Percentiles rank a stretch among this genome's conserved stretches.
Evolutionary conservation across 1,140 invertebrate genomes (phyloP).

Genomic region (Drosophila orosa): DNA sequence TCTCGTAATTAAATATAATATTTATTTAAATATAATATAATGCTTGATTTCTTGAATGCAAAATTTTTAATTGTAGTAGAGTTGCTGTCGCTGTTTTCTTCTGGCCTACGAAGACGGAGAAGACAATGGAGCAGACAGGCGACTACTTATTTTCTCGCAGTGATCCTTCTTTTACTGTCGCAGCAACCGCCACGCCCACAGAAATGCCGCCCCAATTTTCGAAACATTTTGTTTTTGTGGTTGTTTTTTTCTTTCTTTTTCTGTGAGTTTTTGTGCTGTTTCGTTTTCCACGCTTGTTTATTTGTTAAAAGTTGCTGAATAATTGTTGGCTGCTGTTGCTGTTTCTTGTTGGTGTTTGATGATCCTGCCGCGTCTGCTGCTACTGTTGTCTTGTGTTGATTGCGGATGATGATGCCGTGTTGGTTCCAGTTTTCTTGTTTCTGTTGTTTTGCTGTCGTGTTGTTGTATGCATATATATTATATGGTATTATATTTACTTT

Average conservation of each 20-base stretch:
- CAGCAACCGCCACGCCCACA: constrained; percentile 35
- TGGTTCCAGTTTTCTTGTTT: constrained; percentile 23
- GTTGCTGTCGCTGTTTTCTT: constrained; percentile 41
- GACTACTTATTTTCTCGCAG: constrained; percentile 5
- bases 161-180: constrained; percentile 3
- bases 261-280: constrained; percentile 37
- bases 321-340: constrained; percentile 19
- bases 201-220: constrained; percentile 31
- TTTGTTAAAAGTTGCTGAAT: constrained; percentile 30
- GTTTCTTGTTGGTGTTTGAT: constrained; percentile 24
- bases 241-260: constrained; percentile 17
- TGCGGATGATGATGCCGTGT: constrained; percentile 31
- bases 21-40: constrained; percentile 83
- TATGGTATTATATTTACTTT: constrained; percentile 83
- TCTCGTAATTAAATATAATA: constrained; percentile 82
- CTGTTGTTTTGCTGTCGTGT: constrained; percentile 46
- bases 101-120: constrained; percentile 16
- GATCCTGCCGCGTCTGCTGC: constrained; percentile 25
- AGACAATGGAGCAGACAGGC: constrained; percentile 11
- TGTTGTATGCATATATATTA: constrained; percentile 82
- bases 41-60: constrained; percentile 79
- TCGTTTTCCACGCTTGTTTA: constrained; percentile 26
- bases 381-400: constrained; percentile 39
- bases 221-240: constrained; percentile 23
- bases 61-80: constrained; percentile 77